These are phyloP conservation scores for Formica selysi DNA, from an alignment of 1,140 invertebrate genomes.

Conservation along the genomic window DNA sequence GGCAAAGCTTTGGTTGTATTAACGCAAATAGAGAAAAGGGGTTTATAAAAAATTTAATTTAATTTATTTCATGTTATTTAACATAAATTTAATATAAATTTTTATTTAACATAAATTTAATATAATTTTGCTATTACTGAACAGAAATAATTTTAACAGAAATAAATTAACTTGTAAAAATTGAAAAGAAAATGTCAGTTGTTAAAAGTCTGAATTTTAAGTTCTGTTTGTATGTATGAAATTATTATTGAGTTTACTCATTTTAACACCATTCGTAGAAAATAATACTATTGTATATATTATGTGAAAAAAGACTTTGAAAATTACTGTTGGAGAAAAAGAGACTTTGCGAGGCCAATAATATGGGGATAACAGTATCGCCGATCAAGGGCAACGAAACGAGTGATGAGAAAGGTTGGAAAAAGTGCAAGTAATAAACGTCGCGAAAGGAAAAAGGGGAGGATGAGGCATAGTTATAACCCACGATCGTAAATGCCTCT, in stretches of 20 bases:
- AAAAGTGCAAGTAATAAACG: constrained; percentile 35
- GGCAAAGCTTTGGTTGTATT: background rate
- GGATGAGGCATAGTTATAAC: constrained; percentile 41
- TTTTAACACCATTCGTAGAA: background rate
- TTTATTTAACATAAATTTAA: background rate
- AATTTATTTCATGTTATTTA: background rate
- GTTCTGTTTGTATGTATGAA: background rate
- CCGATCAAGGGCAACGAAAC: background rate
- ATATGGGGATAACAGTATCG: constrained; percentile 13
- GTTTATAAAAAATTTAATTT: background rate
- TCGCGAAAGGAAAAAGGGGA: constrained; percentile 12
- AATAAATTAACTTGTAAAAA: background rate
- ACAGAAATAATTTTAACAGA: background rate
- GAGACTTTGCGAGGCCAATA: constrained; percentile 5
- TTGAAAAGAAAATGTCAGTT: background rate
- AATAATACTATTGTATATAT: background rate
- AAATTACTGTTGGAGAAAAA: constrained; percentile 11
- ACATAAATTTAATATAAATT: constrained; percentile 6
- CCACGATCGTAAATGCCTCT: constrained; percentile 48
- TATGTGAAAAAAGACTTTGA: background rate
- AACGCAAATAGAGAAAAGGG: background rate
- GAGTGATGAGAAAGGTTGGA: constrained; percentile 30
- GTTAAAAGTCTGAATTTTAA: background rate
- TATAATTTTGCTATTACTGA: background rate
- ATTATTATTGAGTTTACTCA: background rate